phyloP scores from a whole-genome alignment of 2,888 invertebrate species.

The Lasioglossum villosulum region DNA sequence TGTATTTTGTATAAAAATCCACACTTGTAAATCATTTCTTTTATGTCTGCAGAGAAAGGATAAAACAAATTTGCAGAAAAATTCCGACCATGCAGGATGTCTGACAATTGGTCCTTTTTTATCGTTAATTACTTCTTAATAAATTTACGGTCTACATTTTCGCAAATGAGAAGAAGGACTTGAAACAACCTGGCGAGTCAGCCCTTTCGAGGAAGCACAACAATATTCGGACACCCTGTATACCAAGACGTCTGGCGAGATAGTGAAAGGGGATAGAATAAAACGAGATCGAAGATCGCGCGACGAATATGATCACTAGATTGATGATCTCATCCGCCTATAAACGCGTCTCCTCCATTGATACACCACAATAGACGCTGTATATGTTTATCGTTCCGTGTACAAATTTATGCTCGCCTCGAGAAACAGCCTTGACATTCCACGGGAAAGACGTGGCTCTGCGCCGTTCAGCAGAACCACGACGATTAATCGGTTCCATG shows the following conservation, averaged over 20 bases:
- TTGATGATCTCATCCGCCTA: slow-evolving; percentile 61
- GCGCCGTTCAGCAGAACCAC: slow-evolving; percentile 26
- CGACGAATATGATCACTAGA: slow-evolving; percentile 36
- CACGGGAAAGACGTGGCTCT: slow-evolving; percentile 64
- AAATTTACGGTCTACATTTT: too few species aligned
- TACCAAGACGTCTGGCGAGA: background rate
- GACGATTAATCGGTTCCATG: slow-evolving; percentile 57
- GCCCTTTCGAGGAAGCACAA: too few species aligned
- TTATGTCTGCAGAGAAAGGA: background rate
- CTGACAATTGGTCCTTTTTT: too few species aligned
- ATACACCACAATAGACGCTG: slow-evolving; percentile 47
- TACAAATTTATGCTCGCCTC: slow-evolving; percentile 63
- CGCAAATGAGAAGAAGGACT: too few species aligned
- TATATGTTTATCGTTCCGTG: slow-evolving; percentile 58
- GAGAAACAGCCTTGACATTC: slow-evolving; percentile 69
- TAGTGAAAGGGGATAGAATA: background rate
- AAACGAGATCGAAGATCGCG: slow-evolving; percentile 6
- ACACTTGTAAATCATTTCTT: background rate
- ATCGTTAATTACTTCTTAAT: too few species aligned
- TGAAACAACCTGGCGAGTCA: too few species aligned
- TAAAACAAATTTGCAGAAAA: background rate
- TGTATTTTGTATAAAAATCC: background rate
- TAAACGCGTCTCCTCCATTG: slow-evolving; percentile 56
- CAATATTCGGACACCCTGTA: background rate
- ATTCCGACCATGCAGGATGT: background rate